These are phyloP conservation scores for Volucella zonaria DNA, from an alignment of 2,888 invertebrate genomes.

Conservation along the genomic window DNA sequence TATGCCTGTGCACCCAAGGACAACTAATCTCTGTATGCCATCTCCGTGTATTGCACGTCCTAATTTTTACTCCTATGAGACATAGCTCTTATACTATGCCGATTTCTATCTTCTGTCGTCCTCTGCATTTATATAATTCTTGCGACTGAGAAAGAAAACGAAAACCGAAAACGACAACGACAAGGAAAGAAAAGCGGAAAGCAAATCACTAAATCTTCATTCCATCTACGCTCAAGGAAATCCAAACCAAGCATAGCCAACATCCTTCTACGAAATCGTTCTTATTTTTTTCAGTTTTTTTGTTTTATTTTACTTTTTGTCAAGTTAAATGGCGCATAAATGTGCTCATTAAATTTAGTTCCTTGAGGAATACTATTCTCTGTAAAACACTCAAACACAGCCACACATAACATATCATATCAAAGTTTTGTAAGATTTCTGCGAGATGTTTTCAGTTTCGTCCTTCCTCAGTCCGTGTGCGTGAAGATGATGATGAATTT, in stretches of 20 bases:
- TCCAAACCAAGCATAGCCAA: background rate
- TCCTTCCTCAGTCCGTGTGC: constrained; percentile 2
- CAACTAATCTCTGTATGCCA: constrained; percentile 48
- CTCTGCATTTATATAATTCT: constrained; percentile 14
- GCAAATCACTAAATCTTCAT: constrained; percentile 10
- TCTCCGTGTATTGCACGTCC: constrained; percentile 28
- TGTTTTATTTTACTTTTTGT: constrained; percentile 35
- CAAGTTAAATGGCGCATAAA: constrained; percentile 64
- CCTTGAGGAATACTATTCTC: constrained; percentile 25
- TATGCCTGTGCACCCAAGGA: background rate
- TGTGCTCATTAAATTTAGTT: constrained; percentile 64
- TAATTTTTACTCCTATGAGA: constrained; percentile 27
- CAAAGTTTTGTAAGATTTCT: constrained; percentile 2
- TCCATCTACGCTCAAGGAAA: background rate
- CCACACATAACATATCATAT: background rate
- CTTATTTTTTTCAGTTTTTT: background rate
- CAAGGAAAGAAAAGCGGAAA: background rate
- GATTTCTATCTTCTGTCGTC: constrained; percentile 21
- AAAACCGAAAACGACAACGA: constrained; percentile 21
- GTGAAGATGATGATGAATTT: constrained; percentile 31
- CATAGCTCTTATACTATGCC: constrained; percentile 1
- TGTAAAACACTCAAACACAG: background rate
- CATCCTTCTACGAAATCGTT: too few relatives aligned
- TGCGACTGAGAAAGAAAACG: background rate
- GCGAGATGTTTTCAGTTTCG: constrained; percentile 23